Evolutionary conservation across 2,113 vertebrate genomes (phyloP).

Genomic region (Notiomystis cincta): DNA sequence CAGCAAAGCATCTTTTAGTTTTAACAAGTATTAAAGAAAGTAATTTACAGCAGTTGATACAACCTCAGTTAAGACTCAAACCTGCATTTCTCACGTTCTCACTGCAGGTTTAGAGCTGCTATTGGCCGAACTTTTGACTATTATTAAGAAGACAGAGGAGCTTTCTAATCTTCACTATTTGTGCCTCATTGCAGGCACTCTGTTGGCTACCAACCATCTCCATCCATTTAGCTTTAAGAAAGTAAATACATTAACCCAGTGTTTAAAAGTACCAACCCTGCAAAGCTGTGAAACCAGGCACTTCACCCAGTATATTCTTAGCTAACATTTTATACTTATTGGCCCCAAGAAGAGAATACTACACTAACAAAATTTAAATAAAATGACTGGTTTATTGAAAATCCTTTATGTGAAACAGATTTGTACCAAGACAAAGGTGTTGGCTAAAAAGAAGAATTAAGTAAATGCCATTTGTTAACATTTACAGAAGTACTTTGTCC

Average conservation of each 20-base stretch:
- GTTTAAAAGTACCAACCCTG: slow-evolving; percentile 57
- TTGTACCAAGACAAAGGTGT: slow-evolving; percentile 70
- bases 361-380: slow-evolving; percentile 58
- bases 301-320: slow-evolving; percentile 62
- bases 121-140: slow-evolving; percentile 39
- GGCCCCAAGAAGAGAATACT: slow-evolving; percentile 42
- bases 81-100: slow-evolving; percentile 45
- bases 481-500: slow-evolving; percentile 64
- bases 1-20: slow-evolving; percentile 18
- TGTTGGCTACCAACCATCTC: slow-evolving; percentile 62
- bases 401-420: slow-evolving; percentile 57
- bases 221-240: slow-evolving; percentile 62
- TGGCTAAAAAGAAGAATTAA: slow-evolving; percentile 64
- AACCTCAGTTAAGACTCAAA: slow-evolving; percentile 43
- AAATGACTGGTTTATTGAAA: slow-evolving; percentile 46
- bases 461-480: slow-evolving; percentile 67
- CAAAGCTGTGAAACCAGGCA: slow-evolving; percentile 66
- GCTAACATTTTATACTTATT: slow-evolving; percentile 48
- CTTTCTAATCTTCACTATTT: slow-evolving; percentile 60
- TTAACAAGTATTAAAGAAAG: background rate
- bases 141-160: slow-evolving; percentile 47
- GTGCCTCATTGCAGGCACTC: slow-evolving; percentile 64
- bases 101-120: slow-evolving; percentile 50
- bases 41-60: slow-evolving; percentile 36
- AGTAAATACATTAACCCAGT: slow-evolving; percentile 60